Percentiles rank a stretch among this genome's conserved stretches.
phyloP scores from a whole-genome alignment of 2,888 invertebrate genomes.

The Eueremaeus valkanovi region DNA sequence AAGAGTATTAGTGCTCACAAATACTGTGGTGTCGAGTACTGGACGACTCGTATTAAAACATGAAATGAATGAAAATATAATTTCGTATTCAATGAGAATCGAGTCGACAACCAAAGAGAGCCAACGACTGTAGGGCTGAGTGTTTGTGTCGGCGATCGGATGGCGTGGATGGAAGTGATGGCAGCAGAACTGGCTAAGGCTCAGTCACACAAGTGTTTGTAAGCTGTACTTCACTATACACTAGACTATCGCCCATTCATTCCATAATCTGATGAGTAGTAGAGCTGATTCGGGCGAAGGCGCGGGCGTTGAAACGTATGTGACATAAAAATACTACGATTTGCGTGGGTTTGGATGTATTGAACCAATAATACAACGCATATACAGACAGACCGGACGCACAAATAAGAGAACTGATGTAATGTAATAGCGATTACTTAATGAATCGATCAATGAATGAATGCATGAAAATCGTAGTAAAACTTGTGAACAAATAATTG shows the following conservation, averaged over 20 bases:
- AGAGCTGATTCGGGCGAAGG: neutral
- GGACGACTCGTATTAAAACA: too few relatives aligned
- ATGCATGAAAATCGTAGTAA: neutral
- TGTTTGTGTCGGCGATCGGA: conserved; percentile 21
- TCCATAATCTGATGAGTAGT: neutral
- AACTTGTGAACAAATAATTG: neutral
- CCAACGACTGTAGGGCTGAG: conserved; percentile 5
- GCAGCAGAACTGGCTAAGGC: too few relatives aligned
- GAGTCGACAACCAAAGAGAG: too few relatives aligned
- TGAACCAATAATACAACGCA: conserved; percentile 31
- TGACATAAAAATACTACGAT: conserved; percentile 33
- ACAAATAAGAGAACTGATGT: conserved; percentile 18
- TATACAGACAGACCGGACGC: conserved; percentile 21
- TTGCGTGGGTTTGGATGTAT: conserved; percentile 28
- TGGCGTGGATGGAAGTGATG: conserved; percentile 22
- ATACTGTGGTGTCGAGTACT: too few relatives aligned
- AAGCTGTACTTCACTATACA: neutral
- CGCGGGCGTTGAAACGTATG: conserved; percentile 30
- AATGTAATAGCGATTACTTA: conserved; percentile 14
- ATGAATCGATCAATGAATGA: conserved; percentile 12
- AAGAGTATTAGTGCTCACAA: neutral
- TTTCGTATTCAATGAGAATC: too few relatives aligned
- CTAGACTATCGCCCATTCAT: conserved; percentile 27
- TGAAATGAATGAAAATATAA: neutral
- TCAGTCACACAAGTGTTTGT: neutral